Evolutionary conservation across 2,797 vertebrate genomes (phyloP).

Genomic region (Enteromius fasciolatus): DNA sequence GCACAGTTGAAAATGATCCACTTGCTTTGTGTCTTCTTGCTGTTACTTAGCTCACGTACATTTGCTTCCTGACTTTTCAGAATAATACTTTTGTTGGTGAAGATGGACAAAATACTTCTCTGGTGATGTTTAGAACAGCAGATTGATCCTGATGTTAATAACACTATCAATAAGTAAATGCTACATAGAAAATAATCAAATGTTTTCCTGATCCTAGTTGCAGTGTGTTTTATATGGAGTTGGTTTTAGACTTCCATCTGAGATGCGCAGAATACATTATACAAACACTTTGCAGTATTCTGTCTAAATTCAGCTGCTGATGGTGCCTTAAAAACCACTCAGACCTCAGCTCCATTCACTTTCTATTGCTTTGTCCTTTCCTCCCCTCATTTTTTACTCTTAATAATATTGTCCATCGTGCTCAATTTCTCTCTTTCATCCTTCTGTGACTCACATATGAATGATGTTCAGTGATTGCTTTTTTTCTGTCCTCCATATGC

Average conservation of each 20-base stretch:
- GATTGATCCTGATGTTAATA: not conserved
- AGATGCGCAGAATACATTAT: conserved; percentile 6
- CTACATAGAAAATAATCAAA: not conserved
- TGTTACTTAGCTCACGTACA: not conserved
- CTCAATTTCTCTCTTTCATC: not conserved
- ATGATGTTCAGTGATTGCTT: conserved; percentile 9
- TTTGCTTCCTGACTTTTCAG: not conserved
- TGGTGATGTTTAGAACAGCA: not conserved
- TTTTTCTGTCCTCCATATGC: not conserved
- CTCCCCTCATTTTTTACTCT: not conserved
- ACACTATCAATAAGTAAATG: not conserved
- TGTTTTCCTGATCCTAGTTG: not conserved
- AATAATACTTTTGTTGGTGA: not conserved
- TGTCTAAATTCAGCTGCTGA: conserved; percentile 28
- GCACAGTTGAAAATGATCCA: not conserved
- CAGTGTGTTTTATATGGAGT: not conserved
- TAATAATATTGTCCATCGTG: not conserved
- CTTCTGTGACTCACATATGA: conserved; percentile 26
- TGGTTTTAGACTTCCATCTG: conserved; percentile 33
- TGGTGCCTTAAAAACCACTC: conserved; percentile 56
- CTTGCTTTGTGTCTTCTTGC: not conserved
- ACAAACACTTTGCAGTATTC: not conserved
- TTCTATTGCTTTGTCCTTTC: not conserved
- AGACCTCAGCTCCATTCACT: not conserved
- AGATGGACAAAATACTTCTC: not conserved